phyloP scores from a whole-genome alignment of 1,140 invertebrate genomes.

The Zaprionus tsacasi region DNA sequence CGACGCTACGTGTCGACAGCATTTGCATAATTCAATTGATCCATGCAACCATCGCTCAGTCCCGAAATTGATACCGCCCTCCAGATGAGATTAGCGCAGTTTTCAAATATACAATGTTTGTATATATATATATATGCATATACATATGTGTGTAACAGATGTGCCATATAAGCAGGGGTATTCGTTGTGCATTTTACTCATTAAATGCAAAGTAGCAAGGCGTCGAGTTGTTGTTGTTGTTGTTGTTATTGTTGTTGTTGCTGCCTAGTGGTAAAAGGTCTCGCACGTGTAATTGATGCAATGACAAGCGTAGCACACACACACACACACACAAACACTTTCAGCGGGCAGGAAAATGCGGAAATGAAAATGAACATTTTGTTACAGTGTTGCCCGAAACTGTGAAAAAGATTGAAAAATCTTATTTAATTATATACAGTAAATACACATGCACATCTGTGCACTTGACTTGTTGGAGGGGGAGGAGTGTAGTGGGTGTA shows the following conservation, averaged over 20 bases:
- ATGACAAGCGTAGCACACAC: conserved; percentile 49
- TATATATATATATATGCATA: background rate
- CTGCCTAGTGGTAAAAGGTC: conserved; percentile 57
- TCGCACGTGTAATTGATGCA: conserved; percentile 67
- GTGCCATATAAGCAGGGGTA: background rate
- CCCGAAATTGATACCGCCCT: background rate
- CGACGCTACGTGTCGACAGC: conserved; percentile 6
- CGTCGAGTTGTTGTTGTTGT: conserved; percentile 23
- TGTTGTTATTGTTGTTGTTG: conserved; percentile 21
- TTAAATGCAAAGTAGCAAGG: conserved; percentile 23
- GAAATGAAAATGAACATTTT: conserved; percentile 46
- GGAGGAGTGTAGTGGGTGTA: background rate
- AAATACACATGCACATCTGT: conserved; percentile 7
- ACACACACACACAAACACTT: conserved; percentile 10
- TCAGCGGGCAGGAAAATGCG: conserved; percentile 20
- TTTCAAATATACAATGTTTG: background rate
- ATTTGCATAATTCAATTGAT: conserved; percentile 52
- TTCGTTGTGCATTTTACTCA: conserved; percentile 20
- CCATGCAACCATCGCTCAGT: background rate
- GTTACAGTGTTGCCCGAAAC: conserved; percentile 68
- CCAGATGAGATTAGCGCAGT: background rate
- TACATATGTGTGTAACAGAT: background rate
- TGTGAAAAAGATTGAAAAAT: conserved; percentile 69
- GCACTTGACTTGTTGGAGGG: too few species aligned
- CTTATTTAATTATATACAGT: conserved; percentile 39